Conservation (phyloP, 2,797 vertebrate species). For the Mormyrus hasselquistii region DNA sequence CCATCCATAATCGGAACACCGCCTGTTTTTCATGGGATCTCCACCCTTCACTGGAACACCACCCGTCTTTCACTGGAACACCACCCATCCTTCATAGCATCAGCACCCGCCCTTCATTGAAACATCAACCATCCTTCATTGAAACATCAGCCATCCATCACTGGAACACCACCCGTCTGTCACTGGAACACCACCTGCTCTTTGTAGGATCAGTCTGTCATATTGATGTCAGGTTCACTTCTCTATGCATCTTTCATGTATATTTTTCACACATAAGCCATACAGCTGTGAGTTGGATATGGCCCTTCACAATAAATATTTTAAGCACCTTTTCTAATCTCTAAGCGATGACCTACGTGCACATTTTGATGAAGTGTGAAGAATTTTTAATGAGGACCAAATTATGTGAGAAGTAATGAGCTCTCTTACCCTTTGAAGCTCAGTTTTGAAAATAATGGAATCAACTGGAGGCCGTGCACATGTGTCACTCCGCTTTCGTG, state of each 20-base stretch:
- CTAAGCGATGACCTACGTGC: background rate
- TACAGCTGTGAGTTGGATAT: background rate
- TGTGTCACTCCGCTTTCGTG: background rate
- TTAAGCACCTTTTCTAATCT: background rate
- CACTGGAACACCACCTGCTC: background rate
- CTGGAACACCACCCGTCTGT: background rate
- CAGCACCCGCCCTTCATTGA: background rate
- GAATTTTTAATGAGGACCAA: background rate
- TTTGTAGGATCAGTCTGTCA: background rate
- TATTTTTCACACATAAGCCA: background rate
- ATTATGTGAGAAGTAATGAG: background rate
- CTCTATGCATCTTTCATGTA: background rate
- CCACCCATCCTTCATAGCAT: background rate
- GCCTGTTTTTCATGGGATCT: background rate
- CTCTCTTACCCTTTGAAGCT: background rate
- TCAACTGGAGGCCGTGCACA: background rate
- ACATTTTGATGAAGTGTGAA: background rate
- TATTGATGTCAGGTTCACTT: background rate
- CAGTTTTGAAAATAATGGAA: constrained; percentile 2
- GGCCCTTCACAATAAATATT: background rate
- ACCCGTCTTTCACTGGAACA: background rate
- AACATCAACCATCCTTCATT: background rate
- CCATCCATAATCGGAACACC: background rate
- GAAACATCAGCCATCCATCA: too few species aligned
- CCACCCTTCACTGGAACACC: background rate